Base-by-base conservation (phyloP, 2,888 invertebrate genomes). In the Drosophila yooni region DNA sequence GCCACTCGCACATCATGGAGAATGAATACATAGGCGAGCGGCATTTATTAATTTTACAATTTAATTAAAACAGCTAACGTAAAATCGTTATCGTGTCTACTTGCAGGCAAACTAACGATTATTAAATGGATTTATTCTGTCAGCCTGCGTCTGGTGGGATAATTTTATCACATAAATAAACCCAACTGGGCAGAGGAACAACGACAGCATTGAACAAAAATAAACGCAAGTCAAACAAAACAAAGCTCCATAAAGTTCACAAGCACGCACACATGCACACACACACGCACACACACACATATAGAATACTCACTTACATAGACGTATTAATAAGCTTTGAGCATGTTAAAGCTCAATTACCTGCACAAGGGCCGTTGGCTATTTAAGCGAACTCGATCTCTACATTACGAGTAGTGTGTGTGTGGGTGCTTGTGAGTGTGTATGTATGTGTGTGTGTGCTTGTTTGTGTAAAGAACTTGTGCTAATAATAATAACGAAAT, bases 341-440 rank as follows among this genome's bases (percentile, higher is more conserved):
- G 82, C 79, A 83, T 83, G 87, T 75, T 80, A 77, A 71, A 69
- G 77, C 81, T 86, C 83, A 79, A 89, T 88, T 83, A 88, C 71
- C 74, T 79, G 77, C 54, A 62, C 64, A 71, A 68, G 64, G 38
- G 65, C 76, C 76, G 56, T 76, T 74, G 74, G 80, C 70, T 67
- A 82, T 77, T 76, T 58, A 71, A 61, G 73, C 31, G 66, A 66
- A 50, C 59, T 46, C 46, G 31, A 80, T 72, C 64, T 50, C 63
- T 61, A 51, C 63, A 60, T 53, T 70, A 60, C 58, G 58, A 75
- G 46, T n/a, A 43, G 25, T 25, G 38, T 5, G 33, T 11, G 10
- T n/a, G 10, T 29, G 33, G 46, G 50, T 57, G 29, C 15, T 27
- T 33, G 10, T 43, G 33, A 11, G 8, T 25, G 11, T 11, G 21